phyloP scores from a whole-genome alignment of 2,797 vertebrate species.

The Steatocranus sp. region DNA sequence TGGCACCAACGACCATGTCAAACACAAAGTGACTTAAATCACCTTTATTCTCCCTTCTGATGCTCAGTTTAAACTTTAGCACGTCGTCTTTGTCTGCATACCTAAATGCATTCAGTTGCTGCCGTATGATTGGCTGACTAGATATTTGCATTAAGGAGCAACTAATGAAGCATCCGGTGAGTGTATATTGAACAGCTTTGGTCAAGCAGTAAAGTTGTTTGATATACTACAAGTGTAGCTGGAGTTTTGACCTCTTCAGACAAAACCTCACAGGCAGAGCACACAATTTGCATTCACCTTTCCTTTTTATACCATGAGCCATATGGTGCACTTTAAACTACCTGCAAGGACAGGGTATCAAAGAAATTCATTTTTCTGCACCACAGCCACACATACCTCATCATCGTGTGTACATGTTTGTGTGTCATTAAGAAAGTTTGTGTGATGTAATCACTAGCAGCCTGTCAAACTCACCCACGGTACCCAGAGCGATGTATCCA shows the following conservation, averaged over 20 bases:
- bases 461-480: slow-evolving; percentile 83
- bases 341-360: background rate
- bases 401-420: background rate
- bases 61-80: background rate
- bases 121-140: background rate
- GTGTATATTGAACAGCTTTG: background rate
- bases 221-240: background rate
- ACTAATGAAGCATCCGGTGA: background rate
- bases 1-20: background rate
- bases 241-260: background rate
- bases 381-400: background rate
- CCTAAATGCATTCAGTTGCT: background rate
- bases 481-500: slow-evolving; percentile 88
- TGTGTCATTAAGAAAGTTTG: slow-evolving; percentile 7
- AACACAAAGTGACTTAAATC: background rate
- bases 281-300: background rate
- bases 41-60: background rate
- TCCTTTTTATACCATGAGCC: background rate
- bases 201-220: background rate
- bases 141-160: background rate
- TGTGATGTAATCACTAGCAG: slow-evolving; percentile 36
- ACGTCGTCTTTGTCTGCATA: background rate
- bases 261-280: background rate
- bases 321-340: background rate
- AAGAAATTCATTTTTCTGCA: background rate